Base-by-base conservation (phyloP, 2,797 vertebrate genomes). In the Typhlichthys eigenmanni region DNA sequence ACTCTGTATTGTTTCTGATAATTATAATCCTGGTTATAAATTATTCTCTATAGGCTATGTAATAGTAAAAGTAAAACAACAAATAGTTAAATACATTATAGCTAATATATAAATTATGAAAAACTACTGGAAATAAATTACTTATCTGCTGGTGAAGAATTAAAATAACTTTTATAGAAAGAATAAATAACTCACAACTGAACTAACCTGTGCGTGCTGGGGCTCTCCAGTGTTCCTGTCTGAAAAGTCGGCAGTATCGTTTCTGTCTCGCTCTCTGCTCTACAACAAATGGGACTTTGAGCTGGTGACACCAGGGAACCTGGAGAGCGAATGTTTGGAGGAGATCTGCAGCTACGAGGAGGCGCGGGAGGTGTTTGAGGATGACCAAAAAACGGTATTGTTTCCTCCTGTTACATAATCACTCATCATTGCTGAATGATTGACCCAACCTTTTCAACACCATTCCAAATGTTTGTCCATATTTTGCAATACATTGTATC, bases 261-360 rank as follows among this genome's bases (percentile, higher is more conserved):
- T 95, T 85, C 82, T 97, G 76, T 89, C 88, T 1, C 93, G 95
- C 49, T 78, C 89, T 0, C 89, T 93, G 53, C 91, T 94, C 51
- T 94, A 92, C 62, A 97, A 97, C 84, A 92, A 81, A 74, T 96
- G 93, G 94, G 95, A 97, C 88, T 91, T 97, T 64, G 95, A 96
- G 84, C 0, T 94, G 64, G 45, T 96, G 38, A 85, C 87, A 0
- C 9, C 78, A 0, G 95, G 62, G 7, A 77, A 87, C 69, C 19
- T 96, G 68, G 83, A 97, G 77, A 85, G 95, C 14, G 95, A 97
- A 66, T 97, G 95, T 65, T 0, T 0, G 0, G 95, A 97, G 43
- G 95, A 97, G 85, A 24, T 74, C 1, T 97, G 95, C 80, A 93
- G 78, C 63, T 94, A 91, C 3, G 95, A 97, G 66, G 95, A 97